Evolutionary conservation across 2,113 vertebrate genomes (phyloP), one percentile per base, ranked within the genome.

Genomic region (Callipepla squamata): DNA sequence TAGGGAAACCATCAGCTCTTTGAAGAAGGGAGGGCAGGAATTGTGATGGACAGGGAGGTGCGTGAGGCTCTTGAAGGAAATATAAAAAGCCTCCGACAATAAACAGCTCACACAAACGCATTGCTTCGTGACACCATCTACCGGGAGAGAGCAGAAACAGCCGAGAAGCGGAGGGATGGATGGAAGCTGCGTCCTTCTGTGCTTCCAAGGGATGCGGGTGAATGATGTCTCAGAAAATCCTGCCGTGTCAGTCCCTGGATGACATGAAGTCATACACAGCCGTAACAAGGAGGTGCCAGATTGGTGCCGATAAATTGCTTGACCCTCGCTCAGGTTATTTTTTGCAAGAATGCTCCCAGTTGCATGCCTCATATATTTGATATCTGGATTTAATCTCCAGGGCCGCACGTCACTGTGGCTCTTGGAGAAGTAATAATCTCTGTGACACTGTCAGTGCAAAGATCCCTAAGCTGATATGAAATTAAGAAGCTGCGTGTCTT

Each of bases 101-200:
- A 91, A 95, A 80, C 9, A 0, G 0, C 47, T 38, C 5, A 3
- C 45, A 14, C 6, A 38, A 51, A 42, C 3, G 21, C 1, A 1
- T 40, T 88, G 5, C 34, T 22, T 83, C 72, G 68, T 94, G 90
- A 87, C 87, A 94, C 93, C 93, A 93, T 74, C 92, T 95, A 4
- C 82, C 70, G 90, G 78, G 80, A 68, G 68, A 22, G 63, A 32
- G 11, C 22, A 85, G 87, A 77, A 93, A 74, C 9, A 66, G 55
- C 82, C 42, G 75, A 69, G 72, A 58, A 65, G 30, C 1, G 9
- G 8, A 44, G 58, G 70, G 36, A 3, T 1, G 70, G 36, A 3
- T 1, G 17, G 36, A 16, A 53, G n/a, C 3, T 1, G 0, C 26
- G 50, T 2, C 30, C 1, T 8, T 15, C 50, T 32, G 11, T 26